Evolutionary conservation across 1,140 invertebrate genomes (phyloP), one percentile per base, ranked within the genome.

Genomic region (Sminthurinus signatus): DNA sequence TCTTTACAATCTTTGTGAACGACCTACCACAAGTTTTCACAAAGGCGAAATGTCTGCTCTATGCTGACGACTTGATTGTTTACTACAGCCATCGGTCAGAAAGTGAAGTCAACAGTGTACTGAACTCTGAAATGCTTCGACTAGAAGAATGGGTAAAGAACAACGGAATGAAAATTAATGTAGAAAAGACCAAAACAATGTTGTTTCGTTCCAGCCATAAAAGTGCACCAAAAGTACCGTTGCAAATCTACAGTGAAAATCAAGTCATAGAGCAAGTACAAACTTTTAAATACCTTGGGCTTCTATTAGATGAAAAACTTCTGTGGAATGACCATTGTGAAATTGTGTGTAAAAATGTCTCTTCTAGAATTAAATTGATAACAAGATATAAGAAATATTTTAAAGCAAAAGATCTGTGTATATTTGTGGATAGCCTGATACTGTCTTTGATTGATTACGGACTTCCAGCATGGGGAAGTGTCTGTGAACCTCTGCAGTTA

Each of bases 1-100:
- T 60, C 25, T 60, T 60, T 15, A 17, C 57, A 27, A 48, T 60
- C 21, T 60, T 43, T 27, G 46, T 60, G n/a, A 60, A 60, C 25
- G 57, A 60, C 1, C n/a, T 44, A 25, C 57, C 57, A n/a, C 36
- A 28, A 2, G 12, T 28, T 43, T 2, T 19, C 0, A 23, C 28
- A 12, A 28, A 43, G 2, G 14, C 32, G 17, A 28, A 31, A 46
- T 2, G 23, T 46, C 21, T 60, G 12, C 2, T 60, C 2, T 56
- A 39, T 25, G 32, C 54, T 2, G 54, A 56, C 15, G 54, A 56
- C 23, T 8, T 39, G 2, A 19, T 14, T 1, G 17, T 56, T 0
- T 60, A 60, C 43, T 48, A 46, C 23, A 29, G 21, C 0, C 25
- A 21, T 12, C 23, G 28, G 3, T 23, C 36, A 2, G 3, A 29